These are phyloP conservation scores for Egretta garzetta DNA, from an alignment of 2,113 vertebrate species.

Conservation along the genomic window DNA sequence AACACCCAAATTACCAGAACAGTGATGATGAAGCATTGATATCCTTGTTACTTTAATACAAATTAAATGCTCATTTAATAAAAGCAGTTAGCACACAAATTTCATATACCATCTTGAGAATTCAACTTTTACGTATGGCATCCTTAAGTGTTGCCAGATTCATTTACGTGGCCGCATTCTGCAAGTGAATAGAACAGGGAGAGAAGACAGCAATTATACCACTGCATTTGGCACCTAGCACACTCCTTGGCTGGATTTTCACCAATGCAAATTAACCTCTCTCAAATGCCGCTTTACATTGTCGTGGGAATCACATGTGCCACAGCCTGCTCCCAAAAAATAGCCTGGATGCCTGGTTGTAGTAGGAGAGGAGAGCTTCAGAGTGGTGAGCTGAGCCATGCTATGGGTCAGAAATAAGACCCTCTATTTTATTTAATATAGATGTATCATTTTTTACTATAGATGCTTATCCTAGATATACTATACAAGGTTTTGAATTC, in stretches of 20 bases:
- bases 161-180: not conserved
- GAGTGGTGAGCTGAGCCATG: not conserved
- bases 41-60: not conserved
- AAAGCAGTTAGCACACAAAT: not conserved
- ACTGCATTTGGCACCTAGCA: not conserved
- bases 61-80: not conserved
- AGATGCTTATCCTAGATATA: not conserved
- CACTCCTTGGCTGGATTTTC: not conserved
- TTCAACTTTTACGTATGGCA: not conserved
- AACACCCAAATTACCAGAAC: not conserved
- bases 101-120: not conserved
- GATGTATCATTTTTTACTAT: not conserved
- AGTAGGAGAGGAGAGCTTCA: not conserved
- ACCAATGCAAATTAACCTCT: not conserved
- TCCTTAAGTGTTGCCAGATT: not conserved
- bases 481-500: not conserved
- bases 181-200: not conserved
- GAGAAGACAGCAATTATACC: not conserved
- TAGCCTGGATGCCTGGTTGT: not conserved
- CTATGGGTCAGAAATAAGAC: not conserved
- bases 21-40: not conserved
- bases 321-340: not conserved
- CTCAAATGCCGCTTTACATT: not conserved
- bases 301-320: fast-evolving
- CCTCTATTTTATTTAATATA: not conserved